These are phyloP conservation scores for Malurus alboscapulatus DNA, from an alignment of 2,113 vertebrate genomes.

Conservation along the genomic window DNA sequence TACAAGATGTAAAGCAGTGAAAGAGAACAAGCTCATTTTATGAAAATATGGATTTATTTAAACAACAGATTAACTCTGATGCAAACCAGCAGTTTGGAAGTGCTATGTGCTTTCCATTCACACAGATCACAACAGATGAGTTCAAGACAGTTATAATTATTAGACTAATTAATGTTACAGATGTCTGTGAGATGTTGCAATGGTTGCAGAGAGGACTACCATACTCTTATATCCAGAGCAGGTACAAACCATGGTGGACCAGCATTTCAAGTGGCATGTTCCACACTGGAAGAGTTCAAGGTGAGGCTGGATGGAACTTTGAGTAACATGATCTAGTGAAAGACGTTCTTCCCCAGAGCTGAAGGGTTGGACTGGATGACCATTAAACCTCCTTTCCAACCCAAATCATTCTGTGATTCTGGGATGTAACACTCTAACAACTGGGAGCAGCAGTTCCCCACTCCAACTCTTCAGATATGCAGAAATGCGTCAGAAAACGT, in stretches of 20 bases:
- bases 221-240: neutral
- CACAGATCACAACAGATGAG: neutral
- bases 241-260: neutral
- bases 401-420: neutral
- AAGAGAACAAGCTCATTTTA: neutral
- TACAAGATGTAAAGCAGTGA: neutral
- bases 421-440: neutral
- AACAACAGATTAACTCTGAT: constrained; percentile 4
- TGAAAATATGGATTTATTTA: constrained; percentile 33
- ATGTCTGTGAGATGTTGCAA: neutral
- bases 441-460: neutral
- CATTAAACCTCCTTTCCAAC: neutral
- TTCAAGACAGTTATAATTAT: neutral
- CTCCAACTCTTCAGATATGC: neutral
- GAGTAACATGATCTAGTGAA: neutral
- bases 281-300: neutral
- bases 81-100: constrained; percentile 25
- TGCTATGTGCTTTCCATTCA: neutral
- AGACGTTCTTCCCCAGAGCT: neutral
- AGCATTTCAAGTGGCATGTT: neutral
- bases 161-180: neutral
- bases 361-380: neutral
- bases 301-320: neutral
- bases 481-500: neutral
- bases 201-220: neutral